These are phyloP conservation scores for Heterochromis multidens DNA, from an alignment of 2,113 vertebrate genomes.

Conservation along the genomic window DNA sequence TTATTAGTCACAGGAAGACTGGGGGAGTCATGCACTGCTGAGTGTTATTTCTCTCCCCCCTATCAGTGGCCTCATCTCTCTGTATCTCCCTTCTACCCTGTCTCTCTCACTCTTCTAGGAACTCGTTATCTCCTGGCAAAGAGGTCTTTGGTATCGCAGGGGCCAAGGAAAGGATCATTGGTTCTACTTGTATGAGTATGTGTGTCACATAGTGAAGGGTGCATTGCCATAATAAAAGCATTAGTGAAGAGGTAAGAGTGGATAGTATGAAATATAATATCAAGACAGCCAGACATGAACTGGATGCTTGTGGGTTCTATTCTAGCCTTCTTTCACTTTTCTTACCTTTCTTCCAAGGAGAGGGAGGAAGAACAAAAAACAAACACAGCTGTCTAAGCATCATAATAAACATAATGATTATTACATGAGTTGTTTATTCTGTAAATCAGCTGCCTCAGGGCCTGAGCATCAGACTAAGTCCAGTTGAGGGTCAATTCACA, in stretches of 20 bases:
- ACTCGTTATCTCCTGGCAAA: conserved; percentile 41
- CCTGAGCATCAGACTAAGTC: background rate
- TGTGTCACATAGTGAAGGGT: conserved; percentile 14
- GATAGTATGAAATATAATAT: conserved; percentile 22
- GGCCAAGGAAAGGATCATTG: conserved; percentile 55
- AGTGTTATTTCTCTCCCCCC: conserved; percentile 35
- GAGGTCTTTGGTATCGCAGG: conserved; percentile 37
- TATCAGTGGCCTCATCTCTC: conserved; percentile 55
- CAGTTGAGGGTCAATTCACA: background rate
- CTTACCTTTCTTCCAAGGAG: background rate
- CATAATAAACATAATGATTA: background rate
- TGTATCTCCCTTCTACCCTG: conserved; percentile 36
- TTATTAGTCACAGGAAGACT: conserved; percentile 60
- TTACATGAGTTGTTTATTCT: background rate
- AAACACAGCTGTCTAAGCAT: background rate
- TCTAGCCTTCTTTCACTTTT: background rate
- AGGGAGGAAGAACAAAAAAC: background rate
- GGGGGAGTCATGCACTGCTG: conserved; percentile 26
- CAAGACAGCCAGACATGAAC: conserved; percentile 12
- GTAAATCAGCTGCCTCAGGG: background rate
- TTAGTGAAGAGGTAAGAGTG: background rate
- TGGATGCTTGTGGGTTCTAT: background rate
- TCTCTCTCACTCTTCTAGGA: conserved; percentile 29
- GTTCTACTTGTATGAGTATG: background rate
- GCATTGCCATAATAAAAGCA: conserved; percentile 29